Conservation (phyloP, 2,113 vertebrate species). For the Labeo catla region DNA sequence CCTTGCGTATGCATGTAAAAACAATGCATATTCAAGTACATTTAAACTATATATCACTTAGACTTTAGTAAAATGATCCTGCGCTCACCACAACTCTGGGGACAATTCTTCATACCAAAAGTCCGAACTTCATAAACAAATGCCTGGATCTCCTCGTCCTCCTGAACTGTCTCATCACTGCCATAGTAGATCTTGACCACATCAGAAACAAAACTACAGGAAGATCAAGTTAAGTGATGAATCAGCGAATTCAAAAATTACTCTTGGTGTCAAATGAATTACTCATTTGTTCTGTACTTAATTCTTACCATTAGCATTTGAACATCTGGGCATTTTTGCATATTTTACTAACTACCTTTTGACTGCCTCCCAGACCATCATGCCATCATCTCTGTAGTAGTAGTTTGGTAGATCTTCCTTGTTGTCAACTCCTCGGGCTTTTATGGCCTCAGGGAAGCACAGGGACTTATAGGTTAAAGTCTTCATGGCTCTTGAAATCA, state of each 20-base stretch:
- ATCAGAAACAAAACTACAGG: slow-evolving; percentile 84
- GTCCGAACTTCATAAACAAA: slow-evolving; percentile 89
- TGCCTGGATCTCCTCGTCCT: slow-evolving; percentile 89
- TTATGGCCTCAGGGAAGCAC: slow-evolving; percentile 74
- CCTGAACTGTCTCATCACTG: slow-evolving; percentile 78
- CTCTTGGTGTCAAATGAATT: background rate
- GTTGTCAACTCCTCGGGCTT: slow-evolving; percentile 61
- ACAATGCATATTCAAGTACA: background rate
- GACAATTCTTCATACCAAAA: slow-evolving; percentile 87
- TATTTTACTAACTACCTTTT: slow-evolving; percentile 58
- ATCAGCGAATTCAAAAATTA: background rate
- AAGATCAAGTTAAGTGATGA: background rate
- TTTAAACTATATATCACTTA: no score
- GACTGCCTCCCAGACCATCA: slow-evolving; percentile 71
- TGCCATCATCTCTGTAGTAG: slow-evolving; percentile 73
- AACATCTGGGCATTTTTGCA: background rate
- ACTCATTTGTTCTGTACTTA: background rate
- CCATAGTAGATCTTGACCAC: slow-evolving; percentile 90
- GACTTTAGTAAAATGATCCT: background rate
- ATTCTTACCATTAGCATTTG: background rate
- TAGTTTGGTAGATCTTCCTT: slow-evolving; percentile 65
- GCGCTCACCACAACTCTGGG: slow-evolving; percentile 83
- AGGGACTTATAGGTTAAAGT: slow-evolving; percentile 63
- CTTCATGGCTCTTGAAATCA: background rate
- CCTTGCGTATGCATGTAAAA: background rate